A percentile compares a stretch with the other conserved stretches of the same genome.
Evolutionary conservation across 2,113 vertebrate species (phyloP).

Genomic region (Pao palembangensis): DNA sequence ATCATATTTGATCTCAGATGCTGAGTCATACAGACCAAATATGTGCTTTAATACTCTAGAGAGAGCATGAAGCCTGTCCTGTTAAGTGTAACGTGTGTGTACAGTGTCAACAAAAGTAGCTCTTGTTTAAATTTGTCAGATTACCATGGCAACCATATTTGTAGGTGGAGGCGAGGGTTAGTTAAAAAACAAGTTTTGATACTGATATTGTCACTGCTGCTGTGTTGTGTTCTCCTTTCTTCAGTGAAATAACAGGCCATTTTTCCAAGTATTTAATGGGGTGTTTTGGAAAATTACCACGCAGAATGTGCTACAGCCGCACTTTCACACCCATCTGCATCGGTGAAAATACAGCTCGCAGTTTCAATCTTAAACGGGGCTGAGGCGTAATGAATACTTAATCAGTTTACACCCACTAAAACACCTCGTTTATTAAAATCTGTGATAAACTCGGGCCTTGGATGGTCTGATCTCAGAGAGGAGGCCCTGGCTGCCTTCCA

Average conservation of each 20-base stretch:
- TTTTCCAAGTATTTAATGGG: slow-evolving; percentile 11
- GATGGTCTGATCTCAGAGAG: slow-evolving; percentile 20
- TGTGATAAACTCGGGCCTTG: slow-evolving; percentile 22
- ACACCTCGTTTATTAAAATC: slow-evolving; percentile 32
- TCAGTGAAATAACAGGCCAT: slow-evolving; percentile 21
- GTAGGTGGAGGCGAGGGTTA: too few relatives aligned
- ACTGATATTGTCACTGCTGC: background rate
- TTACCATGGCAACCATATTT: too few relatives aligned
- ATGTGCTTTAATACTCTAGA: too few relatives aligned
- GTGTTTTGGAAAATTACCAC: slow-evolving; percentile 36
- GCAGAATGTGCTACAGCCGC: slow-evolving; percentile 12
- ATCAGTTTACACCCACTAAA: slow-evolving; percentile 43
- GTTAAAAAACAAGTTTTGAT: too few relatives aligned
- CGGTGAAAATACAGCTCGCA: slow-evolving; percentile 13
- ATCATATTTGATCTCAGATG: background rate
- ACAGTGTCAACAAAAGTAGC: too few relatives aligned
- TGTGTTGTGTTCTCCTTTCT: background rate
- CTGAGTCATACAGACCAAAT: too few relatives aligned
- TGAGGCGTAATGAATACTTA: slow-evolving; percentile 38
- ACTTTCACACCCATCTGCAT: slow-evolving; percentile 16
- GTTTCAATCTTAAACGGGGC: slow-evolving; percentile 37
- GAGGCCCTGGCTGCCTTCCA: slow-evolving; percentile 28
- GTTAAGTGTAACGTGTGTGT: too few relatives aligned
- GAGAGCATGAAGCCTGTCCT: too few relatives aligned
- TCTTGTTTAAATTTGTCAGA: too few relatives aligned